Base-by-base conservation (phyloP, 2,113 vertebrate genomes). In the Prochilodus magdalenae region DNA sequence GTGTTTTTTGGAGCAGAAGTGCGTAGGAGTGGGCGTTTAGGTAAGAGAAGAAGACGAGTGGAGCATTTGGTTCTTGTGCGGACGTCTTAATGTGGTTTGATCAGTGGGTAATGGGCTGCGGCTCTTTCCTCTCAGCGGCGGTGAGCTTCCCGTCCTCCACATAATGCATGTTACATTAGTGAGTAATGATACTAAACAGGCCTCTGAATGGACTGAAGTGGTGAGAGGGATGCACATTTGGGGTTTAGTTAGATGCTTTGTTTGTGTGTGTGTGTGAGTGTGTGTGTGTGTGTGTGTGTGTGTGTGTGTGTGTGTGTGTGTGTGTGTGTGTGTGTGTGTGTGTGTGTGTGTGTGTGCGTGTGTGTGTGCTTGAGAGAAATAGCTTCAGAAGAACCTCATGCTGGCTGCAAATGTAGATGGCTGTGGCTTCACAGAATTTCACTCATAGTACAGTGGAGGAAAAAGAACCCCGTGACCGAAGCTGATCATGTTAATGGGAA, bases 181-280 rank as follows among this genome's bases (percentile, higher is more conserved):
- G n/a, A 57, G 55, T 81, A 80, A 80, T 80, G 71, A 75, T 4
- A 63, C 44, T 81, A 81, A 81, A 74, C 62, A 33, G 26, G 72
- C 44, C 49, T 12, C 57, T 62, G 77, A 26, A 51, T 51, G 72
- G 12, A 69, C 24, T 70, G 66, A 65, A 79, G 55, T 24, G 69
- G 22, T 14, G 59, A 81, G 70, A 73, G 59, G 71, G 47, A 81
- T 75, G 79, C 51, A 59, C 71, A 81, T 81, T 66, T 75, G 72
- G 10, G 47, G 63, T 33, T 65, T 27, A 44, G 69, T 24, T 30
- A 51, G 70, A 24, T 62, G 63, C 57, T 51, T 63, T 75, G 62
- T 18, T 49, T 16, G 62, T 33, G 78, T 79, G 77, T 60, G 69
- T 79, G 67, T 33, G n/a, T n/a, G n/a, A n/a, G n/a, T n/a, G n/a